Percentiles rank a stretch among this genome's conserved stretches.
phyloP scores from a whole-genome alignment of 2,113 vertebrate genomes.

The Erythrocercus mccallii region DNA sequence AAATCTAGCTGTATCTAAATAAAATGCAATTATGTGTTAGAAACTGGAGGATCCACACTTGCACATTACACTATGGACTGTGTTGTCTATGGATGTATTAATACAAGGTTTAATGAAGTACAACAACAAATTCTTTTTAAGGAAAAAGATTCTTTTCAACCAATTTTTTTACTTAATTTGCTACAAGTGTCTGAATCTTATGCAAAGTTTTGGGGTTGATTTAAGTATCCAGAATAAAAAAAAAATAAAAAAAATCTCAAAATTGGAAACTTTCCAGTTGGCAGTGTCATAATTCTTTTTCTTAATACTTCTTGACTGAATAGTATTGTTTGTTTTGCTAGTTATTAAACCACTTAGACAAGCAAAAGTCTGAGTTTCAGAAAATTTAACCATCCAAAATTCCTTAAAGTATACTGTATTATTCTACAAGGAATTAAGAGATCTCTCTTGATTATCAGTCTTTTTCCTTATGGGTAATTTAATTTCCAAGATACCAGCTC shows the following conservation, averaged over 20 bases:
- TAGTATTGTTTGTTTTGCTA: neutral
- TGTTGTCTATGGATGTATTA: neutral
- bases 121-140: neutral
- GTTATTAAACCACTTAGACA: neutral
- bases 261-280: neutral
- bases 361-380: neutral
- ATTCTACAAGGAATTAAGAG: neutral
- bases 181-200: neutral
- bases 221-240: neutral
- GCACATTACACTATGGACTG: too few relatives aligned
- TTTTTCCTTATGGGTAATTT: neutral
- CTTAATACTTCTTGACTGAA: neutral
- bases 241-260: neutral
- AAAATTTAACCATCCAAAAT: neutral
- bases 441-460: neutral
- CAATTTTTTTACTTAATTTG: neutral
- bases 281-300: neutral
- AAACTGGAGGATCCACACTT: neutral
- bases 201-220: neutral
- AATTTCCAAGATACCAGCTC: neutral
- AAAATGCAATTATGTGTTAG: neutral
- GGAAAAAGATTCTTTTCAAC: neutral
- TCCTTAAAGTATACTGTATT: neutral
- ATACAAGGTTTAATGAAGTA: neutral
- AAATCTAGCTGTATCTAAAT: neutral